phyloP scores from a whole-genome alignment of 2,797 vertebrate species.

The Pyrrhura leucotis region DNA sequence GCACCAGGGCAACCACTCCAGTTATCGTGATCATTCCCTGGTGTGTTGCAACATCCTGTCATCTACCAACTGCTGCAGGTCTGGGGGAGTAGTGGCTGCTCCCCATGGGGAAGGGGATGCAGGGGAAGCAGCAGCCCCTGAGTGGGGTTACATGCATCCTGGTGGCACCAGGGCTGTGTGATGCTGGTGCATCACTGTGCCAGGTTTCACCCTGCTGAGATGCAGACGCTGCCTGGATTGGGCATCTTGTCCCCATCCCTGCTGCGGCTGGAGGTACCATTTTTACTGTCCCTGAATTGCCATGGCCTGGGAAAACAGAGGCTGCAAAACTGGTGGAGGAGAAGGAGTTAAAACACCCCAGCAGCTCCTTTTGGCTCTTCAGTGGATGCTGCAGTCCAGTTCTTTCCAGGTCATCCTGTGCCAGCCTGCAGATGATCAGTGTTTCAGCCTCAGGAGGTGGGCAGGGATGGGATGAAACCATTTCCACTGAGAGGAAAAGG shows the following conservation, averaged over 20 bases:
- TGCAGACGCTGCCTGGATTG: neutral
- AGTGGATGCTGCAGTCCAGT: neutral
- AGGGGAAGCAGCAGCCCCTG: neutral
- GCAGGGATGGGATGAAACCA: neutral
- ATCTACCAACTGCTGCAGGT: neutral
- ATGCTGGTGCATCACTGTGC: neutral
- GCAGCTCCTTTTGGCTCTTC: neutral
- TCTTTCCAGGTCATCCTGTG: neutral
- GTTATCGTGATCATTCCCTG: slow-evolving; percentile 60
- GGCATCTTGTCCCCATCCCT: neutral
- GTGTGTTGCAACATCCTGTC: slow-evolving; percentile 47
- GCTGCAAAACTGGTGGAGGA: neutral
- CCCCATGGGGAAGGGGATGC: neutral
- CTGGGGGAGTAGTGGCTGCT: neutral
- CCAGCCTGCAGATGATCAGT: neutral
- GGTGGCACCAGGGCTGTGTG: neutral
- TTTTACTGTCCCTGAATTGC: neutral
- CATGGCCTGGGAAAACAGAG: neutral
- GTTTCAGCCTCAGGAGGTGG: neutral
- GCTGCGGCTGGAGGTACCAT: neutral
- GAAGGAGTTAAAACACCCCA: neutral
- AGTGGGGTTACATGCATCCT: rapidly evolving
- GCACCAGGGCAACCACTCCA: slow-evolving; percentile 67
- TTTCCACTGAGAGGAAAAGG: neutral
- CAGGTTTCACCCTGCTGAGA: neutral